Base-by-base conservation (phyloP, 64 coral and sea anemone genomes). In the Montipora efflorescens region DNA sequence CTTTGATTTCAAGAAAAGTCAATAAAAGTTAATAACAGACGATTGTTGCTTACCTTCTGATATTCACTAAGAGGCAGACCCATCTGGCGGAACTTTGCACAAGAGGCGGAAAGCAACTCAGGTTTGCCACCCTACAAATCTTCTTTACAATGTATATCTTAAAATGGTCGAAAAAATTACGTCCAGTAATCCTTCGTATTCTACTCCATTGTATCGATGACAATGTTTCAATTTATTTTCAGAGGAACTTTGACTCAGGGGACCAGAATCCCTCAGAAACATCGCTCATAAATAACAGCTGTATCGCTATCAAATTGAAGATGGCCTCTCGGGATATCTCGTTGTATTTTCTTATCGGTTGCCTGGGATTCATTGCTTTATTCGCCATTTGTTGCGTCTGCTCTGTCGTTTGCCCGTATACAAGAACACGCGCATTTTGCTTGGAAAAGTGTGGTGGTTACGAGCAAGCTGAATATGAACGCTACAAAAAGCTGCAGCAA, bases 331-430 rank as follows among this genome's bases (percentile, higher is more conserved):
- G 82, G 7, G 64, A 69, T 14, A 47, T 66, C 43, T 45, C 82
- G 44, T 7, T 85, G 43, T 85, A 85, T 85, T 85, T 85, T 20
- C 82, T 85, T 20, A 22, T 46, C 46, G 82, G 61, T 10, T 70
- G 43, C 14, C 44, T 85, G 2, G 82, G 58, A 47, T 85, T 85
- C 36, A 62, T 85, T 36, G 64, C 20, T 20, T 85, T 70, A 45
- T 67, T 70, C 18, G 82, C 64, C 28, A 3, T 85, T 5, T 85
- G 44, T 9, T 48, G 44, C 36, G 9, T 85, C 43, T 85, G 43
- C 14, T 64, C 82, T 2, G 82, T 85, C 7, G 82, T 85, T 71
- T 85, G 82, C 19, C 82, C 82, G 44, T 70, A 70, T 62, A 5
- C 82, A 48, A 85, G 64, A 66, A 85, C 46, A 85, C 82, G 82